Percentiles rank a stretch among this genome's conserved stretches.
phyloP scores from a whole-genome alignment of 2,797 vertebrate genomes.

The Neoniphon sammara region DNA sequence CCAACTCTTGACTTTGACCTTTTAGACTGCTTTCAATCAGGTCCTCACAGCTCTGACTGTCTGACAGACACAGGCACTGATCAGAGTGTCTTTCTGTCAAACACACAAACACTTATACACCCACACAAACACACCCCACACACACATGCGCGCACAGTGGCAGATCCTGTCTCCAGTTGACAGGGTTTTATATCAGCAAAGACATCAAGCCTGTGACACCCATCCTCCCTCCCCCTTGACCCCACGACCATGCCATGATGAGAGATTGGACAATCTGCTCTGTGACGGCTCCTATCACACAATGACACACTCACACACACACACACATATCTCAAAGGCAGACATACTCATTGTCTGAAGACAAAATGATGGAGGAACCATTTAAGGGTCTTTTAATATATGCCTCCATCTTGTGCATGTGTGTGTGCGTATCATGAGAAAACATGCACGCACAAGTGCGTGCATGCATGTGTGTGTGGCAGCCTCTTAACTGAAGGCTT shows the following conservation, averaged over 20 bases:
- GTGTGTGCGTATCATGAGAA: slow-evolving; percentile 36
- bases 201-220: slow-evolving; percentile 68
- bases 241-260: slow-evolving; percentile 74
- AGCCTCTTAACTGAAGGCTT: slow-evolving; percentile 72
- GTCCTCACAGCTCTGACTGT: slow-evolving; percentile 52
- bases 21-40: slow-evolving; percentile 72
- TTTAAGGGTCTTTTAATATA: slow-evolving; percentile 34
- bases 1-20: slow-evolving; percentile 72
- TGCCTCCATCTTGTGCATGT: slow-evolving; percentile 12
- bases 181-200: slow-evolving; percentile 79
- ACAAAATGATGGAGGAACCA: slow-evolving; percentile 52
- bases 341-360: slow-evolving; percentile 21
- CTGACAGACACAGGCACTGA: slow-evolving; percentile 64
- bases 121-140: slow-evolving; percentile 37
- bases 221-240: slow-evolving; percentile 47
- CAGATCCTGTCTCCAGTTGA: slow-evolving; percentile 73
- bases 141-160: slow-evolving; percentile 49
- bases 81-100: slow-evolving; percentile 35
- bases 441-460: slow-evolving; percentile 10
- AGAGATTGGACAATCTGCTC: slow-evolving; percentile 77
- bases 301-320: slow-evolving; percentile 27
- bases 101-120: slow-evolving; percentile 26
- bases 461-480: slow-evolving; percentile 43
- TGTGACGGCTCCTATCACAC: slow-evolving; percentile 71
- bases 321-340: slow-evolving; percentile 16